Conservation (phyloP, 2,113 vertebrate species). For the Centropus bengalensis region DNA sequence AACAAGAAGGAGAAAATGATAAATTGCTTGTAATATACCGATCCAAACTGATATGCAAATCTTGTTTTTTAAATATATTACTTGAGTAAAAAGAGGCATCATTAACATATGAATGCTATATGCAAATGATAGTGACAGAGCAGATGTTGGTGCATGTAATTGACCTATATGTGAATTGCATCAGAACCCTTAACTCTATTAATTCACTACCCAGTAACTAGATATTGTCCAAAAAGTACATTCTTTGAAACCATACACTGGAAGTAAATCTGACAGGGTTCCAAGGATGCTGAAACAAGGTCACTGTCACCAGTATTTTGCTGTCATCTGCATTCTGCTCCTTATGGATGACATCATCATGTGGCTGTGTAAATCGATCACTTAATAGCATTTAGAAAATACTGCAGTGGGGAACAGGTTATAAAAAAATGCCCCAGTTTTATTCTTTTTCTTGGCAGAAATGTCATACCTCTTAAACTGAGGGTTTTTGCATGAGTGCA, state of each 20-base stretch:
- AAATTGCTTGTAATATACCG: conserved; percentile 90
- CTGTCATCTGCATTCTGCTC: conserved; percentile 86
- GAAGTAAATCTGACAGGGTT: conserved; percentile 84
- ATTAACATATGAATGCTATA: conserved; percentile 99
- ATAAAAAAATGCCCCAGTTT: conserved; percentile 82
- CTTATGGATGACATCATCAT: conserved; percentile 89
- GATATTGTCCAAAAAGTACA: conserved; percentile 86
- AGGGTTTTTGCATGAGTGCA: conserved; percentile 89
- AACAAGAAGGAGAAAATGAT: conserved; percentile 90
- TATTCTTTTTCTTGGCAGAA: conserved; percentile 83
- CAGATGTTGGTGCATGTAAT: conserved; percentile 99
- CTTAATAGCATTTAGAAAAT: conserved; percentile 89
- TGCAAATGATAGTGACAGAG: conserved; percentile 99
- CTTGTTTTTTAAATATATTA: conserved; percentile 91
- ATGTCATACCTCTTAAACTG: conserved; percentile 87
- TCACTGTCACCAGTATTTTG: conserved; percentile 83
- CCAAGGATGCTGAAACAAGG: conserved; percentile 85
- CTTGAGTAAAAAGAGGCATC: conserved; percentile 92
- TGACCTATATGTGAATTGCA: conserved; percentile 99
- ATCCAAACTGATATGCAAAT: conserved; percentile 94
- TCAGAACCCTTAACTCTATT: conserved; percentile 98
- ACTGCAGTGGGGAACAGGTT: conserved; percentile 83
- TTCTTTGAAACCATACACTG: conserved; percentile 84
- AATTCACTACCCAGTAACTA: conserved; percentile 88
- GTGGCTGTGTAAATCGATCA: conserved; percentile 89